These are phyloP conservation scores for Linyphia triangularis DNA, from an alignment of 2,888 invertebrate species.

Conservation along the genomic window DNA sequence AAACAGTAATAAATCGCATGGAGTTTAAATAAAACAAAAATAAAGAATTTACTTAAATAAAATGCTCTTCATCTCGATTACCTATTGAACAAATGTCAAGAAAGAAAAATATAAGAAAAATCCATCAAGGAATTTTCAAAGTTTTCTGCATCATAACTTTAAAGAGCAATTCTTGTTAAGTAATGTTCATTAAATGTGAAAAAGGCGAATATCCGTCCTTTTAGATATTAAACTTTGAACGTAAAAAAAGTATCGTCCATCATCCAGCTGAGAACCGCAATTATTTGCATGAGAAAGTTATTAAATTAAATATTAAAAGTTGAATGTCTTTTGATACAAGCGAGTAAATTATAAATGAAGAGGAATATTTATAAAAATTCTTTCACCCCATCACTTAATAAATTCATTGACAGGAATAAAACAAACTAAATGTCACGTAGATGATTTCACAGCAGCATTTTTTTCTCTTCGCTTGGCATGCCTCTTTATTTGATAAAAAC, in stretches of 20 bases:
- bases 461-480: not conserved
- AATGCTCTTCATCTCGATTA: too few relatives aligned
- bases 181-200: constrained; percentile 45
- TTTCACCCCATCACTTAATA: constrained; percentile 56
- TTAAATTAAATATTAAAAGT: constrained; percentile 73
- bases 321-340: constrained; percentile 63
- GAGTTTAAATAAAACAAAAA: too few relatives aligned
- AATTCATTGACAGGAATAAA: constrained; percentile 73
- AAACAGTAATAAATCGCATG: too few relatives aligned
- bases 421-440: constrained; percentile 72
- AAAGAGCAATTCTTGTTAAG: constrained; percentile 45
- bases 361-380: constrained; percentile 50
- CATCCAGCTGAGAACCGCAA: constrained; percentile 52
- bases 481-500: constrained; percentile 70
- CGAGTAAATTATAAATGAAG: constrained; percentile 69
- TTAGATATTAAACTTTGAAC: constrained; percentile 41
- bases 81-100: too few relatives aligned
- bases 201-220: constrained; percentile 3
- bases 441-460: constrained; percentile 34
- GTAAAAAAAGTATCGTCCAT: constrained; percentile 25
- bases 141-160: constrained; percentile 8
- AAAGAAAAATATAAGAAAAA: too few relatives aligned
- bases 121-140: not conserved
- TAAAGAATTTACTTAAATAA: too few relatives aligned
- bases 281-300: constrained; percentile 75